Evolutionary conservation across 2,888 invertebrate genomes (phyloP).

Genomic region (Anodontia alba): DNA sequence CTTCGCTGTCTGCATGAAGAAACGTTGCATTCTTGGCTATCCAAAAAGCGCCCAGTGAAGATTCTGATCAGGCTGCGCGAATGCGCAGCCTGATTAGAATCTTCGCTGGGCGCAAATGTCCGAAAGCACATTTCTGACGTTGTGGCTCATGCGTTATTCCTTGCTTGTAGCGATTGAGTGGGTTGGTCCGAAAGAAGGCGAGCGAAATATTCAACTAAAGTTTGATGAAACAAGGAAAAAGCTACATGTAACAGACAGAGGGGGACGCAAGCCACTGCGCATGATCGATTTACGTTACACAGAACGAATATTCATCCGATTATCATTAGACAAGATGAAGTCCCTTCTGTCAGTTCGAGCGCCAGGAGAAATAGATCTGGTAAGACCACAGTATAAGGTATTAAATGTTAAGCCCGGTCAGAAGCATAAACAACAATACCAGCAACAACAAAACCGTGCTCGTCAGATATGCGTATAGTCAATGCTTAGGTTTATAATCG

Average conservation of each 20-base stretch:
- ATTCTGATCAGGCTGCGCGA: too few relatives aligned
- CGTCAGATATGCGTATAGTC: too few relatives aligned
- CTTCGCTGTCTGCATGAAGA: too few relatives aligned
- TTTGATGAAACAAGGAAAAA: constrained; percentile 69
- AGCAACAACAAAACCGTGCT: too few relatives aligned
- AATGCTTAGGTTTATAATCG: too few relatives aligned
- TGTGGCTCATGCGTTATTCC: too few relatives aligned
- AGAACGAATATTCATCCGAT: constrained; percentile 60
- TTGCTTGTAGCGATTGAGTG: constrained; percentile 74
- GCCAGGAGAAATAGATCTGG: constrained; percentile 75
- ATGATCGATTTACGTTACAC: constrained; percentile 71
- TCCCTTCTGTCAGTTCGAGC: constrained; percentile 66
- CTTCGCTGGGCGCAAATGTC: too few relatives aligned
- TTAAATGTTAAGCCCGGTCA: neutral
- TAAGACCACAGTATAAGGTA: constrained; percentile 30
- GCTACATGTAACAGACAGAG: constrained; percentile 68
- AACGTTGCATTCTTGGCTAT: too few relatives aligned
- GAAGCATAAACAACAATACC: neutral
- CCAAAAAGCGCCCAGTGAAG: too few relatives aligned
- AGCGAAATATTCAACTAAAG: constrained; percentile 70
- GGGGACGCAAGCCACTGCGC: constrained; percentile 68
- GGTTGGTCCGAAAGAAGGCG: constrained; percentile 74
- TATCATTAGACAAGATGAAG: constrained; percentile 62
- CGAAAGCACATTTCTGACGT: too few relatives aligned
- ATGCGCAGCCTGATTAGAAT: too few relatives aligned